Evolutionary conservation across 2,888 invertebrate genomes (phyloP), one percentile per base, ranked within the genome.

Genomic region (Shargacucullia verbasci): DNA sequence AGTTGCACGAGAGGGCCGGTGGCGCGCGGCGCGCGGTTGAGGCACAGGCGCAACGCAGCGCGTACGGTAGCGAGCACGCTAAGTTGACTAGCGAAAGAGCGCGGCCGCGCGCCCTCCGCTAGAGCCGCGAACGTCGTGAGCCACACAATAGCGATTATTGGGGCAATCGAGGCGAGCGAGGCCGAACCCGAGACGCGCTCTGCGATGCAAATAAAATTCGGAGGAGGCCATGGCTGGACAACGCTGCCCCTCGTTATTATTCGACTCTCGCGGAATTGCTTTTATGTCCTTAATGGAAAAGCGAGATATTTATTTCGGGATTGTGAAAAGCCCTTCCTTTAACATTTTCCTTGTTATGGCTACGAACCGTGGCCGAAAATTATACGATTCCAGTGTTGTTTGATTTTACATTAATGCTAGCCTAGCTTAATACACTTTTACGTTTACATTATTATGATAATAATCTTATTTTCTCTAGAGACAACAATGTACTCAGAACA

Each of bases 221-320:
- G 81, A 84, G 83, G 82, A 89, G 87, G 85, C 88, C 85, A 82
- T 84, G 84, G 83, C 88, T 88, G 92, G 91, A 91, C 92, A 90
- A 81, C 85, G 86, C 88, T 90, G 89, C 84, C 90, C 92, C 90
- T 92, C 91, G 87, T 92, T 92, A 90, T 92, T 94, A 93, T 93
- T 92, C 92, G 88, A 83, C 88, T 89, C 92, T 91, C 91, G 92
- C 88, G 85, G 87, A 91, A 92, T 92, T 89, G 90, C 91, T 92
- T 92, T 92, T 91, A 92, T 92, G 87, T 85, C 88, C 88, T 88
- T 92, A 92, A 92, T 93, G 92, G 92, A 91, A 91, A 90, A 90
- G 88, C 87, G 87, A 88, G 88, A 89, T 91, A 90, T 92, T 90
- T 91, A 91, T 92, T 91, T 89, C 87, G 86, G 83, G 85, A 86